phyloP scores from a whole-genome alignment of 2,113 vertebrate genomes.

The Pollimyrus isidori region DNA sequence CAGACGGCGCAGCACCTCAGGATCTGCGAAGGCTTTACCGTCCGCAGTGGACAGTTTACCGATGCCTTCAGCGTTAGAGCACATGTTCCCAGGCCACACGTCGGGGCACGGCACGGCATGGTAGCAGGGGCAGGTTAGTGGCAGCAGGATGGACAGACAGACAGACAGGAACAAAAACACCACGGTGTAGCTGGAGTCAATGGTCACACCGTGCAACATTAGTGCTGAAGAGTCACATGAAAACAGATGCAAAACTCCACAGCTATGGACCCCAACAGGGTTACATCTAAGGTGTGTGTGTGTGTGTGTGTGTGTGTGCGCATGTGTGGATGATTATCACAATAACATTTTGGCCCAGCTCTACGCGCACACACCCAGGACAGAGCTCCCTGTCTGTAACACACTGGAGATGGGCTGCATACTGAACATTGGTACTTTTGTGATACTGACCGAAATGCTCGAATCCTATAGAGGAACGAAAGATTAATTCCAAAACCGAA shows the following conservation, averaged over 20 bases:
- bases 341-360: too few species aligned
- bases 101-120: background rate
- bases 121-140: constrained; percentile 33
- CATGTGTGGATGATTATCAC: too few species aligned
- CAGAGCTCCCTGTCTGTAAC: too few species aligned
- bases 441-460: too few species aligned
- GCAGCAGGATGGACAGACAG: background rate
- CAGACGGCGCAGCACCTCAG: constrained; percentile 91
- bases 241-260: background rate
- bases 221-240: background rate
- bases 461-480: too few species aligned
- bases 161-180: constrained; percentile 1
- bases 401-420: too few species aligned
- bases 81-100: constrained; percentile 33
- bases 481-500: too few species aligned
- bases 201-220: constrained; percentile 7
- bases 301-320: too few species aligned
- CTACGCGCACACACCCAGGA: too few species aligned
- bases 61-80: constrained; percentile 73
- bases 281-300: background rate
- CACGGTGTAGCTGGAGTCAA: background rate
- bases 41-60: constrained; percentile 99
- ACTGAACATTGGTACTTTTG: too few species aligned
- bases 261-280: background rate
- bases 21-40: constrained; percentile 99